Percentiles rank a stretch among this genome's conserved stretches.
Conservation (phyloP, 2,113 vertebrate genomes). For the Fulica atra region DNA sequence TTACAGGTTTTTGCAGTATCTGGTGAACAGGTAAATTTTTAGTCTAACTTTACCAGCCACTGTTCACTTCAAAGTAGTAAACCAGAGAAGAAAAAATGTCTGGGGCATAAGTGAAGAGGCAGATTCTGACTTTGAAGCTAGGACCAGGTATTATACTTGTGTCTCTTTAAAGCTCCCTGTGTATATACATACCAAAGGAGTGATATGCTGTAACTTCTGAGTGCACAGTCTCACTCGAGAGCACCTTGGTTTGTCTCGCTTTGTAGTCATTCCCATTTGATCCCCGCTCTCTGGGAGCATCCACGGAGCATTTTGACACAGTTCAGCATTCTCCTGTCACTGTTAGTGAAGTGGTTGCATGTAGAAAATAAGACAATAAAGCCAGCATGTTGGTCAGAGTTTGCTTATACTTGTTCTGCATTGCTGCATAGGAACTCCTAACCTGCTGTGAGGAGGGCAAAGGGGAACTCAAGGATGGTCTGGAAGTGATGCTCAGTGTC, state of each 20-base stretch:
- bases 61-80: not conserved
- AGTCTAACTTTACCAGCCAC: not conserved
- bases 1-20: not conserved
- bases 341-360: not conserved
- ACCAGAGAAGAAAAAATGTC: not conserved
- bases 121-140: not conserved
- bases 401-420: not conserved
- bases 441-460: conserved; percentile 98
- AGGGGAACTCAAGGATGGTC: conserved; percentile 95
- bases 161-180: not conserved
- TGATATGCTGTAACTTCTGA: not conserved
- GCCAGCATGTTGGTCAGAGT: not conserved
- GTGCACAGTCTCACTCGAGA: not conserved
- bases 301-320: not conserved
- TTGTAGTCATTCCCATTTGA: not conserved
- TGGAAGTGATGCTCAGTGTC: conserved; percentile 98
- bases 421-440: conserved; percentile 86
- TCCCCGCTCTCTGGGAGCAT: not conserved
- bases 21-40: not conserved
- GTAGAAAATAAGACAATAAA: not conserved
- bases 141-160: not conserved
- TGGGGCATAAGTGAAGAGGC: not conserved
- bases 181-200: not conserved
- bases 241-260: not conserved
- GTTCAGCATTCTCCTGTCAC: not conserved